Percentiles rank a stretch among this genome's conserved stretches.
These are phyloP conservation scores for Neolamprologus ventralis DNA, from an alignment of 2,113 vertebrate genomes.

Conservation along the genomic window DNA sequence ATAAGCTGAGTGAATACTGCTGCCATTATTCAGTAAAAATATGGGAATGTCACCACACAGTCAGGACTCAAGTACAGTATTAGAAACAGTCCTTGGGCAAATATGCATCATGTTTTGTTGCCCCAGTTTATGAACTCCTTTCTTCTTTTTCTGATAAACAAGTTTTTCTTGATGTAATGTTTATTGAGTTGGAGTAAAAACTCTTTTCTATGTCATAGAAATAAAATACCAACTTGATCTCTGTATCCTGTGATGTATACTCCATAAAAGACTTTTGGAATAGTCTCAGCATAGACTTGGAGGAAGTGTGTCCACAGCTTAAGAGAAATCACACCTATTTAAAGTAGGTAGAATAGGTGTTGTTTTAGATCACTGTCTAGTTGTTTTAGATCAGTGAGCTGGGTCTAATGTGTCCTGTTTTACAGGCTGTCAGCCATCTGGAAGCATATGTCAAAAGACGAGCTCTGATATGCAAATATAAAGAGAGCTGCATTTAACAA, in stretches of 20 bases:
- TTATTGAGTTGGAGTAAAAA: background rate
- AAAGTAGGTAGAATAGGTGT: background rate
- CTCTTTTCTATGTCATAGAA: conserved; percentile 10
- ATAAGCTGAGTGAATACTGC: background rate
- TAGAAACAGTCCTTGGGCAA: background rate
- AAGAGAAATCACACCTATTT: background rate
- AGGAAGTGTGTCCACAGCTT: background rate
- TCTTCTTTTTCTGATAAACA: background rate
- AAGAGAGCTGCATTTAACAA: background rate
- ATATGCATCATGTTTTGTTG: background rate
- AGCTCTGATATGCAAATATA: background rate
- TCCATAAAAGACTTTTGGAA: background rate
- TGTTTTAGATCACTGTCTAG: background rate
- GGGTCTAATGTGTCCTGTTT: background rate
- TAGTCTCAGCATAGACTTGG: background rate
- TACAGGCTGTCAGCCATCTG: background rate
- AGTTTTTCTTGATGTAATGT: background rate
- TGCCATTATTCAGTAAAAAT: background rate
- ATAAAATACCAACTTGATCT: conserved; percentile 8
- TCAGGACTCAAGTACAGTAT: background rate
- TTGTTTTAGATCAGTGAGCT: background rate
- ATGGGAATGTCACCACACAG: background rate
- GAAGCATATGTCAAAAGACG: background rate
- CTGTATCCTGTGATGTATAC: background rate
- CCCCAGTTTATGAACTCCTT: background rate